These are phyloP conservation scores for Felis chaus DNA, from an alignment of 2,113 vertebrate genomes.

Conservation along the genomic window DNA sequence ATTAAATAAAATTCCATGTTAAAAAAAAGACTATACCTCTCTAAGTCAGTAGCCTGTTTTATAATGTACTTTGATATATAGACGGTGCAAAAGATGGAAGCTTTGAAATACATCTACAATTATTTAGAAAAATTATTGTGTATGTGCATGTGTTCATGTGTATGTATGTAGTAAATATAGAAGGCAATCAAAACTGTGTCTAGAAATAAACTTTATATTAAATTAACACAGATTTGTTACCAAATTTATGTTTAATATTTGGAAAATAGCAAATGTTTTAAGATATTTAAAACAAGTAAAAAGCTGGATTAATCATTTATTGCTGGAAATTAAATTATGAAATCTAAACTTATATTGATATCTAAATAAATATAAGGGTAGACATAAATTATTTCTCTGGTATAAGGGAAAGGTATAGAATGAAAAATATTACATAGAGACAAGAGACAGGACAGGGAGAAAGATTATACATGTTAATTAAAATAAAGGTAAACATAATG, in stretches of 20 bases:
- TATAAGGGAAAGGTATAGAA: not conserved
- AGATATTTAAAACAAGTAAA: not conserved
- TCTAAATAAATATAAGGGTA: not conserved
- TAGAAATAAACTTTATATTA: not conserved
- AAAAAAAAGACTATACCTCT: not conserved
- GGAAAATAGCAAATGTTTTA: not conserved
- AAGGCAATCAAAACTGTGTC: not conserved
- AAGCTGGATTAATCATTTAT: not conserved
- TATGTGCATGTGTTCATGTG: not conserved
- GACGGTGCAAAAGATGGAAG: not conserved
- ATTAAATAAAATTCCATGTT: too few species aligned
- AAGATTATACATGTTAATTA: not conserved
- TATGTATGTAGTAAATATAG: not conserved
- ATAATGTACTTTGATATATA: not conserved
- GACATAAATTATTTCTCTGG: not conserved
- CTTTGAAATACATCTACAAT: not conserved
- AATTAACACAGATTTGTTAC: not conserved
- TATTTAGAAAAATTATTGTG: not conserved
- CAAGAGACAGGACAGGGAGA: not conserved
- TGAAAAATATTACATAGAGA: not conserved
- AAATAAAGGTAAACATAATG: not conserved
- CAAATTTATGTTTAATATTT: not conserved
- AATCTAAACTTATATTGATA: not conserved
- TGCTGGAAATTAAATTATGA: not conserved
- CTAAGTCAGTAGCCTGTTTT: not conserved